Conservation (phyloP, 2,888 invertebrate genomes). For the Callyntrura guangdongensis region DNA sequence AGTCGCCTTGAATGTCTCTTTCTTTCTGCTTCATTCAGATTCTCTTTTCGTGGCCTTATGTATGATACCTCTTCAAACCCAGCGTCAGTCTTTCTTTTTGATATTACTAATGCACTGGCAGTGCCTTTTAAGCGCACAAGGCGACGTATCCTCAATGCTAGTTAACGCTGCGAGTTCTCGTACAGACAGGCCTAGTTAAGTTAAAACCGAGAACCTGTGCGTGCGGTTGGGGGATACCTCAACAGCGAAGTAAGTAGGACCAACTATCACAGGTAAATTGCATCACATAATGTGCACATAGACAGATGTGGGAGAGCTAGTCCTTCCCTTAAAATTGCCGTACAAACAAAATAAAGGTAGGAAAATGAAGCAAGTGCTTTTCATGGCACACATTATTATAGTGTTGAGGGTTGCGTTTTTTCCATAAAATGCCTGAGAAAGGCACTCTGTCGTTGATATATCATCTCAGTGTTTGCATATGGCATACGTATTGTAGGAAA, state of each 20-base stretch:
- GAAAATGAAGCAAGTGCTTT: constrained; percentile 10
- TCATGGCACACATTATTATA: constrained; percentile 33
- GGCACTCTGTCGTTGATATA: neutral
- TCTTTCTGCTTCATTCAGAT: constrained; percentile 26
- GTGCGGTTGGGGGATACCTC: constrained; percentile 63
- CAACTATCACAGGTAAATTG: neutral
- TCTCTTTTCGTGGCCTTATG: constrained; percentile 14
- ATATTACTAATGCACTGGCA: neutral
- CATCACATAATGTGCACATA: neutral
- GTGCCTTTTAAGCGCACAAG: constrained; percentile 23
- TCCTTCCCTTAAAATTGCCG: constrained; percentile 48
- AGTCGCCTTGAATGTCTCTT: constrained; percentile 52
- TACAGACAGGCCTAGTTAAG: constrained; percentile 49
- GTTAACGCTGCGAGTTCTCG: constrained; percentile 39
- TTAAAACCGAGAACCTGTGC: constrained; percentile 54
- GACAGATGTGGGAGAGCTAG: constrained; percentile 20
- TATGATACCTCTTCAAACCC: neutral
- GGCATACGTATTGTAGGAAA: neutral
- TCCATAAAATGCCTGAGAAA: constrained; percentile 36
- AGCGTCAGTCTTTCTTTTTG: constrained; percentile 9
- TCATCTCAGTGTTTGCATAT: neutral
- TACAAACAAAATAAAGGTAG: constrained; percentile 40
- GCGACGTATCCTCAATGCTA: constrained; percentile 1
- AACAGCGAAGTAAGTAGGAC: constrained; percentile 72
- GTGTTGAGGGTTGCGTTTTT: constrained; percentile 15